Conservation (phyloP, 2,888 invertebrate species). For the Melanchra persicariae region DNA sequence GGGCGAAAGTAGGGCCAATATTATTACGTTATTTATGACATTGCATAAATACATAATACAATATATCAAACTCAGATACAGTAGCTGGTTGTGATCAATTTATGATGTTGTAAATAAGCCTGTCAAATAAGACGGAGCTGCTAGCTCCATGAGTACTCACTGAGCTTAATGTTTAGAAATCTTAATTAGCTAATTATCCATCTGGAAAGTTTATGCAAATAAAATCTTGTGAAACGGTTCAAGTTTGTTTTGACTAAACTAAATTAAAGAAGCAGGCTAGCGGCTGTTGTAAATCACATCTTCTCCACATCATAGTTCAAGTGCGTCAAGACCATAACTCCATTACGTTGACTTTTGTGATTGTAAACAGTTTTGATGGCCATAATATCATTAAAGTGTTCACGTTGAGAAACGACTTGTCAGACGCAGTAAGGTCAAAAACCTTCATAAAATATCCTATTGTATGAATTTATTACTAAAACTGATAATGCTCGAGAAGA, state of each 20-base stretch:
- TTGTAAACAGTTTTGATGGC: slow-evolving; percentile 42
- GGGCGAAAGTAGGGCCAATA: slow-evolving; percentile 76
- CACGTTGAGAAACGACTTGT: slow-evolving; percentile 59
- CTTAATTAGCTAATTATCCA: slow-evolving; percentile 55
- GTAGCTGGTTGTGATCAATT: slow-evolving; percentile 68
- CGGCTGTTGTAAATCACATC: slow-evolving; percentile 17
- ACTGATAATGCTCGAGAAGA: slow-evolving; percentile 73
- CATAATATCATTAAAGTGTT: slow-evolving; percentile 51
- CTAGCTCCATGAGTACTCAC: slow-evolving; percentile 50
- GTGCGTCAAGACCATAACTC: slow-evolving; percentile 13
- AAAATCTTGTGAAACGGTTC: slow-evolving; percentile 34
- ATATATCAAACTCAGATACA: slow-evolving; percentile 70
- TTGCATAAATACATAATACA: slow-evolving; percentile 69
- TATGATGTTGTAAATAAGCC: slow-evolving; percentile 68
- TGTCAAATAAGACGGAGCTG: slow-evolving; percentile 53
- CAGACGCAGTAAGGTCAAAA: slow-evolving; percentile 65
- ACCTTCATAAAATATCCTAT: slow-evolving; percentile 72
- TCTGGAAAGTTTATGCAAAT: slow-evolving; percentile 54
- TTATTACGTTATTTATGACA: slow-evolving; percentile 74
- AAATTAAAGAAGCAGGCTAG: slow-evolving; percentile 11
- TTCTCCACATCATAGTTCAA: slow-evolving; percentile 14
- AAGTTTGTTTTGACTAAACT: slow-evolving; percentile 33
- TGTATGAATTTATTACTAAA: slow-evolving; percentile 72
- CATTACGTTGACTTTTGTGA: slow-evolving; percentile 31
- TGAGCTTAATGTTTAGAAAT: slow-evolving; percentile 57